phyloP scores from a whole-genome alignment of 2,113 vertebrate species.

The Protobothrops mucrosquamatus region DNA sequence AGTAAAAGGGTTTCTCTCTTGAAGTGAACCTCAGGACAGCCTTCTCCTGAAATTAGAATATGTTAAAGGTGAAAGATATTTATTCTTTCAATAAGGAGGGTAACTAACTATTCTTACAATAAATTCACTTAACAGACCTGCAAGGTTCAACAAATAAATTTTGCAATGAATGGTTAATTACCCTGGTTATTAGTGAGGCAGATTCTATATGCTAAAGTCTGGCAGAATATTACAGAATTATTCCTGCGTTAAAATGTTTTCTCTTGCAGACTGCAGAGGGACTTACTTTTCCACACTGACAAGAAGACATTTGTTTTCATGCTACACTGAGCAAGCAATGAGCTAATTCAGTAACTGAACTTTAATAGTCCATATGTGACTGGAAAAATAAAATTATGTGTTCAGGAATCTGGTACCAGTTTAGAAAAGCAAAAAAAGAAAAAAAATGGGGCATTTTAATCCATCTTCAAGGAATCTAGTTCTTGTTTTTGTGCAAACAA shows the following conservation, averaged over 20 bases:
- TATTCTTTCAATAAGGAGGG: constrained; percentile 15
- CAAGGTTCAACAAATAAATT: constrained; percentile 26
- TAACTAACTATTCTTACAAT: not conserved
- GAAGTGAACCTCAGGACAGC: constrained; percentile 21
- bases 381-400: constrained; percentile 53
- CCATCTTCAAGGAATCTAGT: constrained; percentile 59
- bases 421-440: constrained; percentile 30
- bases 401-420: constrained; percentile 34
- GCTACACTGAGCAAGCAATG: constrained; percentile 33
- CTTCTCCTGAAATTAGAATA: constrained; percentile 26
- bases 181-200: constrained; percentile 59
- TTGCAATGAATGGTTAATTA: constrained; percentile 15
- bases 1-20: not conserved
- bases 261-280: constrained; percentile 25
- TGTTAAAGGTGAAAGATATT: constrained; percentile 26
- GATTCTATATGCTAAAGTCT: constrained; percentile 59
- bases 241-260: constrained; percentile 28
- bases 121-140: constrained; percentile 38
- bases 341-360: constrained; percentile 42
- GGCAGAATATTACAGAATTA: constrained; percentile 52
- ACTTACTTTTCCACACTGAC: constrained; percentile 41
- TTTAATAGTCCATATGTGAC: constrained; percentile 52
- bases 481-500: constrained; percentile 55
- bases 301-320: constrained; percentile 36
- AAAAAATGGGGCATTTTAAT: constrained; percentile 54